Evolutionary conservation across 1,140 invertebrate species (phyloP).

Genomic region (Apis laboriosa): DNA sequence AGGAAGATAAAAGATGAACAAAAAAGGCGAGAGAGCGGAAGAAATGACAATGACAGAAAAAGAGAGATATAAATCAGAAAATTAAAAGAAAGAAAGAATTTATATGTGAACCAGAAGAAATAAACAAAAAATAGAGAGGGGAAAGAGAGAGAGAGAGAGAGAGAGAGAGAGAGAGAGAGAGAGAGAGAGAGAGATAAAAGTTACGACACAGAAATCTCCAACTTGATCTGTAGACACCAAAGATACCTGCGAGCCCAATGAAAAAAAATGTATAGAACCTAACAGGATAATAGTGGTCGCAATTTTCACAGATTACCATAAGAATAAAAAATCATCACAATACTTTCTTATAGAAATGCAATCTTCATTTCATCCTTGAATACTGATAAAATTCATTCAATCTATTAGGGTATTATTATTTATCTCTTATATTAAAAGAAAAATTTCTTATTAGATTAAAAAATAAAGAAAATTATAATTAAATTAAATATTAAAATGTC

Average conservation of each 20-base stretch:
- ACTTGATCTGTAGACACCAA: constrained; percentile 72
- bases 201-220: constrained; percentile 73
- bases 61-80: background rate
- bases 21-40: constrained; percentile 6
- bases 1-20: background rate
- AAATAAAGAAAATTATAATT: background rate
- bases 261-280: constrained; percentile 74
- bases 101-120: too few species aligned
- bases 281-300: constrained; percentile 76
- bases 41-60: constrained; percentile 18
- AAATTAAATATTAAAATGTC: constrained; percentile 13
- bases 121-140: too few species aligned
- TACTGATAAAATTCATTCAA: background rate
- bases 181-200: constrained; percentile 38
- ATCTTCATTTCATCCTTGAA: background rate
- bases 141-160: constrained; percentile 1
- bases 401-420: background rate
- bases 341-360: background rate
- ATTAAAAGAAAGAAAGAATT: background rate
- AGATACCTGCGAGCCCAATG: constrained; percentile 78
- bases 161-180: background rate
- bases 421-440: background rate
- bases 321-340: background rate
- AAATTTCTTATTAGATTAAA: background rate
- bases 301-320: constrained; percentile 56